phyloP scores from a whole-genome alignment of 2,113 vertebrate genomes.

The Stegostoma tigrinum region DNA sequence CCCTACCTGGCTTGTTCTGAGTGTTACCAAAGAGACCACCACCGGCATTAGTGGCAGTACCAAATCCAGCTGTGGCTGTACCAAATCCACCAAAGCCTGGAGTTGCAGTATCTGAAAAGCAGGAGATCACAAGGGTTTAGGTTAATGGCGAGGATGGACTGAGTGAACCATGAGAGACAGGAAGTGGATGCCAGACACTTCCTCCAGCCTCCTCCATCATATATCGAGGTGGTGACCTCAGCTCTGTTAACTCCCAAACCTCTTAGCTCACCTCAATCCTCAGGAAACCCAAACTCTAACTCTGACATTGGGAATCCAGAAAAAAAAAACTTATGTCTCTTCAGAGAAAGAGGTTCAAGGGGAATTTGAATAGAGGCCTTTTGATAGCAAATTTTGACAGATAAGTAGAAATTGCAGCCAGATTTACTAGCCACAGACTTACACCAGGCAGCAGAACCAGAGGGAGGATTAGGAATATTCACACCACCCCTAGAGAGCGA shows the following conservation, averaged over 20 bases:
- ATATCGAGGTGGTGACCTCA: neutral
- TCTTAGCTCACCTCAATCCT: neutral
- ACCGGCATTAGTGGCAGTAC: constrained; percentile 63
- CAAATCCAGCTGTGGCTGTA: constrained; percentile 69
- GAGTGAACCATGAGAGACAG: neutral
- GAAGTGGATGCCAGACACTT: neutral
- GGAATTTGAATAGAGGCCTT: neutral
- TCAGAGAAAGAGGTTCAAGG: neutral
- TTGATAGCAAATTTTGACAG: neutral
- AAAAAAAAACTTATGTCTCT: neutral
- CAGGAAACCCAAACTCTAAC: neutral
- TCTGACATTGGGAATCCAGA: neutral
- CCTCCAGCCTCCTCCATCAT: neutral
- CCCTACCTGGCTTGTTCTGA: constrained; percentile 82
- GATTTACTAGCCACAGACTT: neutral
- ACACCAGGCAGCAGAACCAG: neutral
- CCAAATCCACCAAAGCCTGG: constrained; percentile 62
- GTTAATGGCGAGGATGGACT: no score
- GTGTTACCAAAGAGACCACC: constrained; percentile 81
- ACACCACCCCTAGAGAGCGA: neutral
- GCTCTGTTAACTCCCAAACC: neutral
- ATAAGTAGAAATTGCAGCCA: no score
- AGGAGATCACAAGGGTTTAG: neutral
- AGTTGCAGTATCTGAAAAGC: constrained; percentile 58
- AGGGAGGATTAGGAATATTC: neutral